These are phyloP conservation scores for Mizuhopecten yessoensis DNA, from an alignment of 1,140 invertebrate genomes.

Conservation along the genomic window DNA sequence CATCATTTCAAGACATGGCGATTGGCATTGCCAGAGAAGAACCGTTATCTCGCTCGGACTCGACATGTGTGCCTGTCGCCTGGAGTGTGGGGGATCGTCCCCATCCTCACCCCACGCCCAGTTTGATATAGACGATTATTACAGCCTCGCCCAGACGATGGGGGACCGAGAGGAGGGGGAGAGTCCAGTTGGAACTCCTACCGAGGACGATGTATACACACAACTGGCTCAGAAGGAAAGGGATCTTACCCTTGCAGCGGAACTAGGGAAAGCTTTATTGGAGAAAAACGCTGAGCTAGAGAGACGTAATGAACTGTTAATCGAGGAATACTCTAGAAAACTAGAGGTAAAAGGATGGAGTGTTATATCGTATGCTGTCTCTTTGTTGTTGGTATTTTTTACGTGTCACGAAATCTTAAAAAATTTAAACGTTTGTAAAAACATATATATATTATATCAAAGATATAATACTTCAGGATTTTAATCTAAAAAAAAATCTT, in stretches of 20 bases:
- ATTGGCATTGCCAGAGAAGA: not conserved
- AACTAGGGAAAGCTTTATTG: conserved; percentile 96
- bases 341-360: conserved; percentile 91
- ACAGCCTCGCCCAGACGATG: conserved; percentile 86
- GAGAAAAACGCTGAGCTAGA: conserved; percentile 95
- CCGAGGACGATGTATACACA: conserved; percentile 77
- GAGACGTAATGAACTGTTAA: conserved; percentile 91
- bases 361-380: too few relatives aligned
- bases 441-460: too few relatives aligned
- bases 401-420: too few relatives aligned
- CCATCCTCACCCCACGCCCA: conserved; percentile 41
- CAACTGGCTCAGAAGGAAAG: conserved; percentile 96
- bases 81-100: conserved; percentile 36
- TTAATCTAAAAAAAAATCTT: too few relatives aligned
- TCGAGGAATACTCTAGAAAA: conserved; percentile 95
- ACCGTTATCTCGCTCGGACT: conserved; percentile 38
- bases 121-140: conserved; percentile 53
- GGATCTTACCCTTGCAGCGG: conserved; percentile 95
- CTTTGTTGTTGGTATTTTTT: too few relatives aligned
- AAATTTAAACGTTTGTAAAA: too few relatives aligned
- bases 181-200: not conserved
- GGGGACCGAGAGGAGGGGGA: conserved; percentile 91
- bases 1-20: conserved; percentile 37
- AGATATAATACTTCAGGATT: too few relatives aligned
- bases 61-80: conserved; percentile 50